These are phyloP conservation scores for Sebastolobus altivelis DNA, from an alignment of 2,797 vertebrate genomes.

Conservation along the genomic window DNA sequence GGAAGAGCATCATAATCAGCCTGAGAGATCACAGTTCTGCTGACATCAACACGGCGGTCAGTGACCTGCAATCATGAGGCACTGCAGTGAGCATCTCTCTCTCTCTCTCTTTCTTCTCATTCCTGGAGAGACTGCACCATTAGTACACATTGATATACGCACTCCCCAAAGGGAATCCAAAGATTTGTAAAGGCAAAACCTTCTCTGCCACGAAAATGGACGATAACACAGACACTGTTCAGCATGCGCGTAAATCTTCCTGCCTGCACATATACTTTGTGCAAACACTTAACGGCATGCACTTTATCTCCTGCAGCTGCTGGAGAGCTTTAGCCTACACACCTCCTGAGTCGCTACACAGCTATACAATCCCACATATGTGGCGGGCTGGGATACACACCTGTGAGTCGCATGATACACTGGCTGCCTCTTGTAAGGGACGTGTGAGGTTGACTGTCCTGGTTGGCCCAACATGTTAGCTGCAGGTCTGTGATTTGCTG, in stretches of 20 bases:
- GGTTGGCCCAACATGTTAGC: slow-evolving; percentile 88
- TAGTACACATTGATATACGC: slow-evolving; percentile 34
- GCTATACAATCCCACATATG: slow-evolving; percentile 45
- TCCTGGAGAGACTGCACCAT: slow-evolving; percentile 42
- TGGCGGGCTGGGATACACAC: slow-evolving; percentile 79
- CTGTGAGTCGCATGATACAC: slow-evolving; percentile 77
- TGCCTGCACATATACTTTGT: slow-evolving; percentile 31
- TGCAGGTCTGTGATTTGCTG: slow-evolving; percentile 76
- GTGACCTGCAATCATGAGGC: slow-evolving; percentile 74
- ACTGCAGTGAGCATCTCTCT: slow-evolving; percentile 63
- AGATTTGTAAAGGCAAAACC: slow-evolving; percentile 36
- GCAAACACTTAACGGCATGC: slow-evolving; percentile 53
- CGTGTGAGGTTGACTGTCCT: slow-evolving; percentile 79
- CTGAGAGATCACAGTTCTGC: slow-evolving; percentile 67
- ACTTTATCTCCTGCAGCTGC: slow-evolving; percentile 60
- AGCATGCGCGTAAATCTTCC: slow-evolving; percentile 38
- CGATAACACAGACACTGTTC: slow-evolving; percentile 7
- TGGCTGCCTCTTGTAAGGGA: slow-evolving; percentile 74
- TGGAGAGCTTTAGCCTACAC: slow-evolving; percentile 47
- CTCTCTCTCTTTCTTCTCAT: slow-evolving; percentile 3
- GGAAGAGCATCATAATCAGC: slow-evolving; percentile 45
- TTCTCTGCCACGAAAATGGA: slow-evolving; percentile 10
- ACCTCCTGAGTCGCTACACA: slow-evolving; percentile 51
- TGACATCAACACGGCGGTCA: slow-evolving; percentile 73
- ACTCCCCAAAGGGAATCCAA: slow-evolving; percentile 31